Conservation (phyloP, 1,140 invertebrate species). For the Latrodectus geometricus region DNA sequence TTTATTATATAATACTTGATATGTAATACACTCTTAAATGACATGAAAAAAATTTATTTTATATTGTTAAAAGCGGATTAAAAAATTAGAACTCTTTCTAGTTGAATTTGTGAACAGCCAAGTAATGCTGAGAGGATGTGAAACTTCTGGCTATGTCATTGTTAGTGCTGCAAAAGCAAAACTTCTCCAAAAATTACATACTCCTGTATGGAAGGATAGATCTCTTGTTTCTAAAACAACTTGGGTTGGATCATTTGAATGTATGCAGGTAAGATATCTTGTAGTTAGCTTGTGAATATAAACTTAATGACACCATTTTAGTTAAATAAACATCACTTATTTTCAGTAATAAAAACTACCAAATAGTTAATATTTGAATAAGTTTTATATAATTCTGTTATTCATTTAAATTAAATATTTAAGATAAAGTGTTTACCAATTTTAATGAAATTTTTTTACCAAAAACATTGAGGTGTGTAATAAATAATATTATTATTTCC, state of each 20-base stretch:
- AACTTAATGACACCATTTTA: background rate
- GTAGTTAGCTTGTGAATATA: background rate
- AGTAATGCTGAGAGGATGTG: constrained; percentile 93
- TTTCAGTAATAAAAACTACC: background rate
- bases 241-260: constrained; percentile 93
- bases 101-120: constrained; percentile 96
- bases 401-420: background rate
- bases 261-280: constrained; percentile 81
- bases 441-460: too few relatives aligned
- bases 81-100: constrained; percentile 68
- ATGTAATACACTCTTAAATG: too few relatives aligned
- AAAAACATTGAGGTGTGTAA: too few relatives aligned
- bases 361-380: too few relatives aligned
- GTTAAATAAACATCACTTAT: background rate
- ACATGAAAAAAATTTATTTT: too few relatives aligned
- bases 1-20: too few relatives aligned
- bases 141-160: constrained; percentile 96
- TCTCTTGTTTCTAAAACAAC: constrained; percentile 93
- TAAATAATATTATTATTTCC: too few relatives aligned
- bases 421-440: background rate
- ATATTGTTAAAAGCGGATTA: too few relatives aligned
- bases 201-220: constrained; percentile 90
- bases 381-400: background rate
- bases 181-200: constrained; percentile 89
- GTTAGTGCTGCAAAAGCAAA: constrained; percentile 95